These are phyloP conservation scores for Zaprionus lachaisei DNA, from an alignment of 1,140 invertebrate genomes.

Conservation along the genomic window DNA sequence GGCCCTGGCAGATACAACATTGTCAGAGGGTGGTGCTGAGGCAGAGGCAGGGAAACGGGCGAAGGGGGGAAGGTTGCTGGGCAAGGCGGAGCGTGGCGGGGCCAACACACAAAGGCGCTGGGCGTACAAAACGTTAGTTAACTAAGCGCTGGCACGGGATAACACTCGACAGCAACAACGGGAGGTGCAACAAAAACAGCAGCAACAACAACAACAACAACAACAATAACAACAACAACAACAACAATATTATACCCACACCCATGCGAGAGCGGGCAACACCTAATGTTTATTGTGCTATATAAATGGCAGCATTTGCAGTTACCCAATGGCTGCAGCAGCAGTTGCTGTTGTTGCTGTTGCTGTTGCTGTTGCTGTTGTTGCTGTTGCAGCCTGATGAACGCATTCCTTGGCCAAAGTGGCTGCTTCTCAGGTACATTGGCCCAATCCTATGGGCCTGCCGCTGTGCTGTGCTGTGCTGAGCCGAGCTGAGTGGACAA, in stretches of 20 bases:
- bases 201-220: not conserved
- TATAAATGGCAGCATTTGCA: conserved; percentile 81
- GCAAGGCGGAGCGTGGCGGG: not conserved
- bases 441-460: conserved; percentile 74
- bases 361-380: conserved; percentile 34
- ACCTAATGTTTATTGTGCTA: conserved; percentile 82
- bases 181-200: conserved; percentile 35
- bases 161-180: conserved; percentile 64
- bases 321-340: conserved; percentile 69
- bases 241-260: conserved; percentile 44
- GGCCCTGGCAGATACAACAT: conserved; percentile 39
- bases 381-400: conserved; percentile 47
- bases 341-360: conserved; percentile 16
- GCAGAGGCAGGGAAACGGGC: not conserved
- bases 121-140: conserved; percentile 77
- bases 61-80: not conserved
- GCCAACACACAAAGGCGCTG: conserved; percentile 57
- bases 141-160: conserved; percentile 77
- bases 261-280: conserved; percentile 65
- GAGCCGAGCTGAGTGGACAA: conserved; percentile 77
- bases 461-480: conserved; percentile 46
- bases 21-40: not conserved
- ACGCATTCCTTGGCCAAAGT: conserved; percentile 80
- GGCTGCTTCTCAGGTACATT: conserved; percentile 81
- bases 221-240: conserved; percentile 8